phyloP scores from a whole-genome alignment of 2,797 vertebrate genomes.

The Phalanger gymnotis region DNA sequence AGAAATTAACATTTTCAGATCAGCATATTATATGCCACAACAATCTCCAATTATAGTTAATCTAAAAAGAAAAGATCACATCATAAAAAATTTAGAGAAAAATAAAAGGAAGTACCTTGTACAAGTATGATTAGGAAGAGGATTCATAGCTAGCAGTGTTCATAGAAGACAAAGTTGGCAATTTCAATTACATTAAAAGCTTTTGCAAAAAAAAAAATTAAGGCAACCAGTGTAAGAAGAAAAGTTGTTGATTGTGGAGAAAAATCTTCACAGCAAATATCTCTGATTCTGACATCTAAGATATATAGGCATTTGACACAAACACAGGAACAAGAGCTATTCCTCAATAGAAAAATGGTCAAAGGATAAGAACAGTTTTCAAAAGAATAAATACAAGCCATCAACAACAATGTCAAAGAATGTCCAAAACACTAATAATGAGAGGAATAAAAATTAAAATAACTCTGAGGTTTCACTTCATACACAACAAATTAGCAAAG shows the following conservation, averaged over 20 bases:
- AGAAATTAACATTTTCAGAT: background rate
- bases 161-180: background rate
- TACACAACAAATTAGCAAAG: background rate
- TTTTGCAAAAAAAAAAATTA: background rate
- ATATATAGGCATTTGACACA: background rate
- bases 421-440: background rate
- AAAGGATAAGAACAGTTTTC: background rate
- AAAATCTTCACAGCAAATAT: background rate
- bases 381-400: background rate
- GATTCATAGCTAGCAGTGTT: background rate
- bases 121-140: background rate
- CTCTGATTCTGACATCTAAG: background rate
- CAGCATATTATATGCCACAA: background rate
- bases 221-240: background rate
- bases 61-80: background rate
- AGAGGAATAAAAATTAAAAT: background rate
- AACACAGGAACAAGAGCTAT: background rate
- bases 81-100: background rate
- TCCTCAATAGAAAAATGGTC: background rate
- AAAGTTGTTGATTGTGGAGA: background rate
- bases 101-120: background rate
- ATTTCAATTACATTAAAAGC: background rate
- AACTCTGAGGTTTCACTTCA: background rate
- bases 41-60: background rate
- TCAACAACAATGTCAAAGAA: background rate